Base-by-base conservation (phyloP, 2,888 invertebrate genomes). In the Gandaritis pyraliata region DNA sequence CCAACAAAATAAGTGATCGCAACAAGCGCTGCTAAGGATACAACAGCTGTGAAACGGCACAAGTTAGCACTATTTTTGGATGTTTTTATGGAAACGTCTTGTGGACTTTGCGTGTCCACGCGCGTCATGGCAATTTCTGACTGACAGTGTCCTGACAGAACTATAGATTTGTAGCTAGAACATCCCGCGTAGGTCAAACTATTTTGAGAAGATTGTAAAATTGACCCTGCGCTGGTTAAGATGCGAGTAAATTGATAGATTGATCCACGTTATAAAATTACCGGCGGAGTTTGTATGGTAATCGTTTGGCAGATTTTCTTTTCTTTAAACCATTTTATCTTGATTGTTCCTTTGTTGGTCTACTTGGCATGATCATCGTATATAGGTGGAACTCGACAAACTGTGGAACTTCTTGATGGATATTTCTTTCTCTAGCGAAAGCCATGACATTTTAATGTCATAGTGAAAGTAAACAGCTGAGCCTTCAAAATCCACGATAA, bases 91-190 rank as follows among this genome's bases (percentile, higher is more conserved):
- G 82, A 76, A 72, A 85, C 67, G 59, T 83, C 81, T 65, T 76
- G 70, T 72, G 76, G 72, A 72, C 66, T 72, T 61, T 66, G 86
- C 83, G 87, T 85, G 80, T 83, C 83, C 70, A 73, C 81, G 63
- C 88, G 90, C 83, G 87, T 85, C 91, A 90, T 91, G 82, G 86
- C 86, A 87, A 77, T 73, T 77, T 80, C 76, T 79, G 74, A 88
- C 88, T 89, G 88, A 84, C 83, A 77, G 75, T 68, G 55, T 18
- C 13, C 47, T 67, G 64, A 49, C 65, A 66, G 59, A 43, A 45
- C 47, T 70, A 74, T 74, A 75, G 70, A 78, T 80, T 86, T 68
- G 76, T 85, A 83, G 83, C 77, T 85, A 77, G 83, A 85, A 83
- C 78, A 75, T 74, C 61, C 66, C 68, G 62, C 71, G 30, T n/a